Evolutionary conservation across 2,797 vertebrate genomes (phyloP).

Genomic region (Euthynnus affinis): DNA sequence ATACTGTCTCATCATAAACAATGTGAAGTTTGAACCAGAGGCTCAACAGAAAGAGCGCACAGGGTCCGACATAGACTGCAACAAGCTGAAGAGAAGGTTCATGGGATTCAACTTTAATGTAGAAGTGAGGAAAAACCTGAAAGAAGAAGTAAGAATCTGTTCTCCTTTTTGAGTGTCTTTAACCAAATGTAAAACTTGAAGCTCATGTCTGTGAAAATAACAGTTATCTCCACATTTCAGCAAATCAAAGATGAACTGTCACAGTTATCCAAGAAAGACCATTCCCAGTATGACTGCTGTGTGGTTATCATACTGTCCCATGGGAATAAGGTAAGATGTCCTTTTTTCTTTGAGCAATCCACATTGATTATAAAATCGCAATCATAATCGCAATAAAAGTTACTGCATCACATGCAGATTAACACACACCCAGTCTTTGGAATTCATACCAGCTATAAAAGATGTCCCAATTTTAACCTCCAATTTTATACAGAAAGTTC

Average conservation of each 20-base stretch:
- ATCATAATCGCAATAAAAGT: background rate
- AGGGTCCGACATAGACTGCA: constrained; percentile 90
- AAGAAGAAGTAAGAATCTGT: constrained; percentile 80
- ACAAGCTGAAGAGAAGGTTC: constrained; percentile 90
- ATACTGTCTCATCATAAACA: constrained; percentile 95
- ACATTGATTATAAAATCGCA: background rate
- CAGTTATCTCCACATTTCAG: constrained; percentile 74
- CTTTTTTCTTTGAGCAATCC: constrained; percentile 1
- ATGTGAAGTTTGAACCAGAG: constrained; percentile 85
- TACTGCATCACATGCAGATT: background rate
- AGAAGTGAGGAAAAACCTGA: constrained; percentile 86
- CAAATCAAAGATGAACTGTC: constrained; percentile 85
- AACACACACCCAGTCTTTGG: background rate
- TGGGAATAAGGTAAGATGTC: constrained; percentile 89
- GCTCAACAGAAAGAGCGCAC: constrained; percentile 75
- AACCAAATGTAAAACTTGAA: background rate
- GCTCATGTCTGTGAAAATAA: background rate
- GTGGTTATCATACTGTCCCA: constrained; percentile 95
- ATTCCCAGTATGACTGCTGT: constrained; percentile 90
- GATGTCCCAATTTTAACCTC: no score
- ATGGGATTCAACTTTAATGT: constrained; percentile 85
- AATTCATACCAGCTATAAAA: background rate
- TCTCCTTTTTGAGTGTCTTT: background rate
- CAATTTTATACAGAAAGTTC: no score
- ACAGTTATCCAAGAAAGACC: constrained; percentile 85